phyloP scores from a whole-genome alignment of 2,113 vertebrate genomes.

The Gambusia affinis region DNA sequence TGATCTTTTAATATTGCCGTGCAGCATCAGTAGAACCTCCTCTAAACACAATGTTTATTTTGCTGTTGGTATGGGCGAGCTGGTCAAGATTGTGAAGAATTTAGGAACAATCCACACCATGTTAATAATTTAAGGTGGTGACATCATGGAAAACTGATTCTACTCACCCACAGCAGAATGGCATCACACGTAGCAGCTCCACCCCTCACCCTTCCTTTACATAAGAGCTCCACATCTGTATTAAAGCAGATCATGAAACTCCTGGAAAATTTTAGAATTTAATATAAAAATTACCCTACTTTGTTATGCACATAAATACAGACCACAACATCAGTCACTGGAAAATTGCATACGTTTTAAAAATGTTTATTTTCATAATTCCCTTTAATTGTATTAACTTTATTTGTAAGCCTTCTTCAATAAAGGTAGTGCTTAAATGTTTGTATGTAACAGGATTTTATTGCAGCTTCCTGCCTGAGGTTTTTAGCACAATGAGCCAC shows the following conservation, averaged over 20 bases:
- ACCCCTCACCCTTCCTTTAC: background rate
- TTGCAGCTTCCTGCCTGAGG: too few relatives aligned
- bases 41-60: background rate
- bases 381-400: background rate
- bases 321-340: background rate
- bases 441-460: background rate
- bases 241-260: too few relatives aligned
- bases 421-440: background rate
- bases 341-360: background rate
- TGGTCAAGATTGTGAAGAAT: background rate
- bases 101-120: background rate
- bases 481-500: background rate
- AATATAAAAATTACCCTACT: too few relatives aligned
- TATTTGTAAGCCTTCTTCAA: background rate
- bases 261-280: too few relatives aligned
- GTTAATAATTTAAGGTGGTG: background rate
- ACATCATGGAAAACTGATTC: background rate
- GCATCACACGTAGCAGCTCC: background rate
- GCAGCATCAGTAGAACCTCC: background rate
- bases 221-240: background rate
- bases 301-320: too few relatives aligned
- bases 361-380: background rate
- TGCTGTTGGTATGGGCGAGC: background rate
- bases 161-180: background rate
- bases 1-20: background rate